Percentiles rank a stretch among this genome's conserved stretches.
Conservation (phyloP, 2,888 invertebrate genomes). For the Protonemura montana region DNA sequence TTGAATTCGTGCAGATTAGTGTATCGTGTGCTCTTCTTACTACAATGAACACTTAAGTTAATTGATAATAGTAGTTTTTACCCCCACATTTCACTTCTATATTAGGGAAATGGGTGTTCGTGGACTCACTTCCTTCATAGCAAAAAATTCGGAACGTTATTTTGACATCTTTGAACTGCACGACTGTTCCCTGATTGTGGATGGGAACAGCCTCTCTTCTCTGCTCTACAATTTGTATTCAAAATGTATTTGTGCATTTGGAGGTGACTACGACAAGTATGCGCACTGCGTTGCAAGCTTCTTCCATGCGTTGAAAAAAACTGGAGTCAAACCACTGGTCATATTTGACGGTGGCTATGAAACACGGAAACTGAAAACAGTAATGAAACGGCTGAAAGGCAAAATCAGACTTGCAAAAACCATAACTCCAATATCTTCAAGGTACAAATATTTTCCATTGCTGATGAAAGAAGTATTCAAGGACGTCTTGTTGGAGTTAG, state of each 20-base stretch:
- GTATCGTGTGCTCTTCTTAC: too few species aligned
- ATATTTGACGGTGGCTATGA: constrained; percentile 84
- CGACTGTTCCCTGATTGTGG: constrained; percentile 76
- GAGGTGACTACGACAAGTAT: constrained; percentile 85
- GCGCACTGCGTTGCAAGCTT: constrained; percentile 71
- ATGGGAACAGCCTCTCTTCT: constrained; percentile 79
- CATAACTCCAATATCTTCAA: constrained; percentile 62
- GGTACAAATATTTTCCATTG: constrained; percentile 74
- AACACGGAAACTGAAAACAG: constrained; percentile 73
- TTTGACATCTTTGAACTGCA: constrained; percentile 71
- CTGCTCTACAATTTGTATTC: constrained; percentile 70
- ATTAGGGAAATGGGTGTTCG: constrained; percentile 79
- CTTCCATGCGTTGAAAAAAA: constrained; percentile 73
- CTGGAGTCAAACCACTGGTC: constrained; percentile 75
- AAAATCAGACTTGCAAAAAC: constrained; percentile 67
- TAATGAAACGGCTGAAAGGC: constrained; percentile 65
- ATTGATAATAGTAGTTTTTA: too few species aligned
- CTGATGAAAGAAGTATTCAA: constrained; percentile 78
- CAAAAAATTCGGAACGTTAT: constrained; percentile 69
- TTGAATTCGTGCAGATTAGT: too few species aligned
- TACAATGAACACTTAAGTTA: too few species aligned
- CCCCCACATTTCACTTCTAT: too few species aligned
- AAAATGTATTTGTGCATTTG: constrained; percentile 75
- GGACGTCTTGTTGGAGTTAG: constrained; percentile 71
- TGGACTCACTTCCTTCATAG: constrained; percentile 83